A percentile compares a stretch with the other conserved stretches of the same genome.
phyloP scores from a whole-genome alignment of 2,888 invertebrate species.

The Biston stratarius region DNA sequence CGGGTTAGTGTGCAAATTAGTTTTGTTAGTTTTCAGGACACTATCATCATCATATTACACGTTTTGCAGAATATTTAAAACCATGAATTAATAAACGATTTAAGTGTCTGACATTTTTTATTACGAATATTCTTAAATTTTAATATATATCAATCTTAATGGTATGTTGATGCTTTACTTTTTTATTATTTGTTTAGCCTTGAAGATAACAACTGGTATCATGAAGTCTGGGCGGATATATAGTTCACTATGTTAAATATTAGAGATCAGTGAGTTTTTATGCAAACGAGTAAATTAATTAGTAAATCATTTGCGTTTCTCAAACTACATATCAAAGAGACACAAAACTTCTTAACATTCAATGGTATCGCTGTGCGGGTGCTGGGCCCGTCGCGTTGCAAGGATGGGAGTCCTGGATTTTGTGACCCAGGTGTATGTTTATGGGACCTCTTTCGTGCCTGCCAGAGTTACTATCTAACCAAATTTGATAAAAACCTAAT shows the following conservation, averaged over 20 bases:
- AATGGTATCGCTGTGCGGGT: too few species aligned
- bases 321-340: constrained; percentile 45
- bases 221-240: constrained; percentile 24
- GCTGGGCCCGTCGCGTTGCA: too few species aligned
- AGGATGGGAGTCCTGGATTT: too few species aligned
- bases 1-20: too few species aligned
- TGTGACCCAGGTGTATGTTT: too few species aligned
- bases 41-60: too few species aligned
- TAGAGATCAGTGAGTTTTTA: constrained; percentile 43
- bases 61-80: background rate
- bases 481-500: too few species aligned
- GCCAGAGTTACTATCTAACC: too few species aligned
- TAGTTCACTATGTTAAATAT: constrained; percentile 36
- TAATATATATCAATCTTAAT: background rate
- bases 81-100: background rate
- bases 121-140: background rate
- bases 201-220: constrained; percentile 12
- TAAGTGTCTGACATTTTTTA: background rate
- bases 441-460: too few species aligned
- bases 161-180: constrained; percentile 1
- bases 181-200: constrained; percentile 11
- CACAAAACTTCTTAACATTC: background rate
- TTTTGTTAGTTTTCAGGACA: too few species aligned
- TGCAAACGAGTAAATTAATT: constrained; percentile 50
- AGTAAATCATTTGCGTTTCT: constrained; percentile 51